Base-by-base conservation (phyloP, 2,113 vertebrate genomes). In the Microtus montanus region DNA sequence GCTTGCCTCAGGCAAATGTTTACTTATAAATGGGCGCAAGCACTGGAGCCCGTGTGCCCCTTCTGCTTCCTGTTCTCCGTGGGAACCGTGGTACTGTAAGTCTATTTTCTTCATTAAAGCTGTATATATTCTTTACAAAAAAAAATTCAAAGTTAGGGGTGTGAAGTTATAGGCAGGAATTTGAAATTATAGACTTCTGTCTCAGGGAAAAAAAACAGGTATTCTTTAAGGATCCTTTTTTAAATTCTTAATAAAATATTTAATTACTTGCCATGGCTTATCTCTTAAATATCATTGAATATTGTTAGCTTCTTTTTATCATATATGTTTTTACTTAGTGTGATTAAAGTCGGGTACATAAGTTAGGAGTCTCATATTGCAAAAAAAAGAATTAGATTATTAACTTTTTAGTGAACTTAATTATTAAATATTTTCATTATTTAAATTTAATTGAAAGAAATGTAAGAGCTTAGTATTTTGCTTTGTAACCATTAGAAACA, bases 371-470 rank as follows among this genome's bases (percentile, higher is more conserved):
- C 49, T 84, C 0, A 61, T 52, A 4, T 95, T 63, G 71, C 58
- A 66, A 95, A 90, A 97, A 97, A 58, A 20, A 70, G 52, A 93
- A 91, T 89, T 14, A 52, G 22, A 61, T 84, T 94, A 52, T 70
- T 47, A 94, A 89, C 71, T 84, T 15, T 44, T 92, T 2, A 47
- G 33, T 91, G 73, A 93, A 70, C 71, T 91, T 58, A 80, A 80
- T 49, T 19, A 58, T 58, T 54, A 80, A 35, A 80, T 80, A 58
- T n/a, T 58, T 20, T 80, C 19, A 58, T 58, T 24, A 82, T n/a
- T 82, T 82, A 6, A 89, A 41, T 93, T 95, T 64, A 92, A 84
- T 75, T 11, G 41, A 92, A 28, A 64, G 78, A 91, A 93, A 64
- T 52, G 26, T 47, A 89, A 64, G 7, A 91, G 24, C 28, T 89